These are phyloP conservation scores for Eulemur rufifrons DNA, from an alignment of 2,113 vertebrate species.

Conservation along the genomic window DNA sequence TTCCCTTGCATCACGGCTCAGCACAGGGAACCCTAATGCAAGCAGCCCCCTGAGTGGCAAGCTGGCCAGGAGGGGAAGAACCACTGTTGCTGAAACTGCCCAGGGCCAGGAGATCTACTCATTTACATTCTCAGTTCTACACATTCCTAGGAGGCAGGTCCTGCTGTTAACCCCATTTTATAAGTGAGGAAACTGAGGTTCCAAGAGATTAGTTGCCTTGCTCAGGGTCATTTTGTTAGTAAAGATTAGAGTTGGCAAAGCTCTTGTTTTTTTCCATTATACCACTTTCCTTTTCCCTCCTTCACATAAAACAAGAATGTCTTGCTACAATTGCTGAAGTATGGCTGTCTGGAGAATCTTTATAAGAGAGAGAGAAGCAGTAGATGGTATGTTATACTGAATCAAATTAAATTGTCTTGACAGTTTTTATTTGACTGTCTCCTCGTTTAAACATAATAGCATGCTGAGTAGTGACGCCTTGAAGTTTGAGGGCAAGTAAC, in stretches of 20 bases:
- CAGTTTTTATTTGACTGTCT: slow-evolving; percentile 10
- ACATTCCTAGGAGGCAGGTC: neutral
- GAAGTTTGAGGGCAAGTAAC: slow-evolving; percentile 24
- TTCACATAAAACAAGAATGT: neutral
- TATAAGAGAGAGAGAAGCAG: neutral
- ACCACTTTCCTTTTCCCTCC: neutral
- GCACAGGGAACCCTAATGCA: neutral
- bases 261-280: neutral
- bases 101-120: neutral
- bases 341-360: neutral
- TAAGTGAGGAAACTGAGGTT: neutral
- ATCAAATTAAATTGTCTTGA: slow-evolving; percentile 28
- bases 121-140: no score
- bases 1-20: neutral
- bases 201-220: neutral
- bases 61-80: neutral
- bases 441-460: neutral
- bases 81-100: neutral
- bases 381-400: neutral
- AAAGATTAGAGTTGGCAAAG: neutral
- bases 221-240: neutral
- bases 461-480: neutral
- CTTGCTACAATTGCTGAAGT: neutral
- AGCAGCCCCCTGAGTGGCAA: fast-evolving
- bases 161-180: neutral